A percentile compares a stretch with the other conserved stretches of the same genome.
phyloP scores from a whole-genome alignment of 2,797 vertebrate species.

The Psittacula derbiana region DNA sequence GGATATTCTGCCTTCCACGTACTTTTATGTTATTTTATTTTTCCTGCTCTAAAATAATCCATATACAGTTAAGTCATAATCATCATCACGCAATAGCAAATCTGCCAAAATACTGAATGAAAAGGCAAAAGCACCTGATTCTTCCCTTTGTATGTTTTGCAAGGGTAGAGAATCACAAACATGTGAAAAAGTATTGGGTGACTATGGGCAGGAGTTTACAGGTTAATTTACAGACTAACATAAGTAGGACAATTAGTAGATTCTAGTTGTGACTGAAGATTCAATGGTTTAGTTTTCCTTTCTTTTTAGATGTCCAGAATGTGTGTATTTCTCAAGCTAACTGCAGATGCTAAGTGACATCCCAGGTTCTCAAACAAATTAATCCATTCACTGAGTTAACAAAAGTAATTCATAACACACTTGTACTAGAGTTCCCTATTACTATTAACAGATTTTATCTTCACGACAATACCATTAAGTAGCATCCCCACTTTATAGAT shows the following conservation, averaged over 20 bases:
- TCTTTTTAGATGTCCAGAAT: not conserved
- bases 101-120: not conserved
- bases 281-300: not conserved
- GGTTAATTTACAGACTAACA: not conserved
- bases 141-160: not conserved
- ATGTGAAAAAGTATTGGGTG: not conserved
- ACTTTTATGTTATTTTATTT: not conserved
- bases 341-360: not conserved
- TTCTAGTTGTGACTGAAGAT: not conserved
- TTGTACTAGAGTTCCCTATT: not conserved
- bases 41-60: not conserved
- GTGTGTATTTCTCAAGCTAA: not conserved
- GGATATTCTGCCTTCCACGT: not conserved
- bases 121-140: not conserved
- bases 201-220: not conserved
- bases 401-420: not conserved
- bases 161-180: not conserved
- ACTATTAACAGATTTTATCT: not conserved
- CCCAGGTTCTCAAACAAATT: not conserved
- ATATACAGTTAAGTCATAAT: not conserved
- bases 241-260: not conserved
- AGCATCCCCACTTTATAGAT: not conserved
- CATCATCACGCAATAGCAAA: not conserved
- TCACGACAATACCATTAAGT: not conserved
- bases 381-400: not conserved